Evolutionary conservation across 2,797 vertebrate genomes (phyloP).

Genomic region (Varecia variegata): DNA sequence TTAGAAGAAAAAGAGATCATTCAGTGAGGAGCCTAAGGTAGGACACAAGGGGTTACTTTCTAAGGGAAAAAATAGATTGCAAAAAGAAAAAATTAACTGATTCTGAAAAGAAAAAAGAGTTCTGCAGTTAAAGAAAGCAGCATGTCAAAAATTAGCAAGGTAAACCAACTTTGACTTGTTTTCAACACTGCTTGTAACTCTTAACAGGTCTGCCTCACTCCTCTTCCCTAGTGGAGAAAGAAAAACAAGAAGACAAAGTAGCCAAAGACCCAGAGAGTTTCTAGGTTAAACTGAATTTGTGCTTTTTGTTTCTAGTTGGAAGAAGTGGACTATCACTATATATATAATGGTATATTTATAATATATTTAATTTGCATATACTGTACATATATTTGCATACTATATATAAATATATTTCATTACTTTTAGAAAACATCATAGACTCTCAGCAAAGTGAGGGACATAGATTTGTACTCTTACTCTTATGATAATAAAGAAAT

Average conservation of each 20-base stretch:
- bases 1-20: conserved; percentile 76
- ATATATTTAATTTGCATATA: background rate
- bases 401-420: background rate
- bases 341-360: background rate
- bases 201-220: background rate
- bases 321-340: background rate
- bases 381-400: background rate
- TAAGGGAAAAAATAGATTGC: conserved; percentile 64
- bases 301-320: background rate
- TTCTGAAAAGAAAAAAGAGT: conserved; percentile 61
- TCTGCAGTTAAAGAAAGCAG: conserved; percentile 53
- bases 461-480: background rate
- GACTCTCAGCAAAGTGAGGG: background rate
- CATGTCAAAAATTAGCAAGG: conserved; percentile 62
- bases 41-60: conserved; percentile 74
- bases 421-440: conserved; percentile 14
- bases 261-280: background rate
- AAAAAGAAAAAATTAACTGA: conserved; percentile 45
- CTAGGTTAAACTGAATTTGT: conserved; percentile 9
- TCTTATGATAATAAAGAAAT: background rate
- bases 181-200: background rate
- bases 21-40: conserved; percentile 65
- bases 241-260: conserved; percentile 2
- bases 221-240: background rate
- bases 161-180: conserved; percentile 53